Evolutionary conservation across 2,888 invertebrate genomes (phyloP).

Genomic region (Eretmocerus hayati): DNA sequence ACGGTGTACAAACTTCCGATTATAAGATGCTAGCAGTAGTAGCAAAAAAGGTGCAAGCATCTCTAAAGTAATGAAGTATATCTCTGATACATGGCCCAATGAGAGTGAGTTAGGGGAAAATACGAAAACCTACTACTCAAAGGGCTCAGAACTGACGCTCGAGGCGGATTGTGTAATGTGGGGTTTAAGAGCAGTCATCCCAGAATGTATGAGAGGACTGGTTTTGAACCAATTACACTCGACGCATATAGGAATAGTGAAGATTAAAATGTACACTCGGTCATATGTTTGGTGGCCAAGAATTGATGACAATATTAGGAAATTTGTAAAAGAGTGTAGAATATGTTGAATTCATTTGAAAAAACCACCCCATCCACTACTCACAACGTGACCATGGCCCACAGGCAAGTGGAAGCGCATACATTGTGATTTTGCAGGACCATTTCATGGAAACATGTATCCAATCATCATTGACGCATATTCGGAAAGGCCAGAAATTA

Average conservation of each 20-base stretch:
- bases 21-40: constrained; percentile 11
- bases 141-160: constrained; percentile 11
- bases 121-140: constrained; percentile 1
- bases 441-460: constrained; percentile 22
- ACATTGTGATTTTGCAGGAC: constrained; percentile 25
- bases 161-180: constrained; percentile 21
- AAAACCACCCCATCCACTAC: constrained; percentile 18
- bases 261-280: constrained; percentile 24
- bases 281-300: constrained; percentile 25
- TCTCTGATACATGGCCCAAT: constrained; percentile 13
- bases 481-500: constrained; percentile 27
- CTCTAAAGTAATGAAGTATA: constrained; percentile 11
- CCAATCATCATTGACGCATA: constrained; percentile 27
- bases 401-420: constrained; percentile 19
- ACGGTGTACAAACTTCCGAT: constrained; percentile 6
- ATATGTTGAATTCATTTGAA: constrained; percentile 19
- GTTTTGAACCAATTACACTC: constrained; percentile 19
- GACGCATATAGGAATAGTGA: constrained; percentile 23
- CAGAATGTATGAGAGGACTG: constrained; percentile 8
- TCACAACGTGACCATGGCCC: constrained; percentile 21
- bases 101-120: constrained; percentile 5
- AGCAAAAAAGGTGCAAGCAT: constrained; percentile 13
- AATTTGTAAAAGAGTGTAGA: constrained; percentile 16
- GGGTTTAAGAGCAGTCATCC: constrained; percentile 17
- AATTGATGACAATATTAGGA: constrained; percentile 21